A percentile compares a stretch with the other conserved stretches of the same genome.
These are phyloP conservation scores for Sterrhoptilus dennistouni DNA, from an alignment of 2,113 vertebrate species.

Conservation along the genomic window DNA sequence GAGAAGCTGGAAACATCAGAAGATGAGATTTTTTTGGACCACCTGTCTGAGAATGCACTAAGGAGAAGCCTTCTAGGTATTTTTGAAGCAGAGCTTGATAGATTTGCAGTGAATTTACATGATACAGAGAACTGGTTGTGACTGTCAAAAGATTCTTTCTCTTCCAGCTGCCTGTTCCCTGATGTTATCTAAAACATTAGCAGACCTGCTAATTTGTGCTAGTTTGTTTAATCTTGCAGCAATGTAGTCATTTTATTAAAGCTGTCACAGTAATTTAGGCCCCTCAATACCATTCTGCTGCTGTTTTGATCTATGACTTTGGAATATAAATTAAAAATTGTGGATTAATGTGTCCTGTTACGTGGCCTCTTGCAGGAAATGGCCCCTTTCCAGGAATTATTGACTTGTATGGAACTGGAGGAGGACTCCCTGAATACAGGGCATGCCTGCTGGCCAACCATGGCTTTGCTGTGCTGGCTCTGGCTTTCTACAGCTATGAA, in stretches of 20 bases:
- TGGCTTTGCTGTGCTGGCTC: conserved; percentile 82
- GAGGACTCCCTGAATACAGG: conserved; percentile 79
- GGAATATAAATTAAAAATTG: not conserved
- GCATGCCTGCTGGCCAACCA: conserved; percentile 83
- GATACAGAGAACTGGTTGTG: not conserved
- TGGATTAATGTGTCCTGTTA: not conserved
- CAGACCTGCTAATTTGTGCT: not conserved
- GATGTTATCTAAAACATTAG: not conserved
- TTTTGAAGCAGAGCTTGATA: not conserved
- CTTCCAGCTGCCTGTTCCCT: not conserved
- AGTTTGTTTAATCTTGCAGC: not conserved
- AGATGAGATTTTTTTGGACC: not conserved
- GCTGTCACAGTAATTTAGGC: not conserved
- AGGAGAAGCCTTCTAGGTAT: not conserved
- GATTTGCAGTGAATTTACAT: not conserved
- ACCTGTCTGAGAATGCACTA: not conserved
- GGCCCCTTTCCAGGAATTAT: conserved; percentile 84
- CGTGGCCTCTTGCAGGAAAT: conserved; percentile 56
- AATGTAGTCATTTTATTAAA: not conserved
- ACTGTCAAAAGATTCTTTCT: not conserved
- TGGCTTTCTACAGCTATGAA: conserved; percentile 78
- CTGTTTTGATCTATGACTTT: not conserved
- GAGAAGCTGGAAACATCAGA: not conserved
- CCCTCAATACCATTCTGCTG: not conserved
- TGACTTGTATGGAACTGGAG: conserved; percentile 79